Percentiles rank a stretch among this genome's conserved stretches.
Conservation (phyloP, 2,113 vertebrate species). For the Oenanthe melanoleuca region DNA sequence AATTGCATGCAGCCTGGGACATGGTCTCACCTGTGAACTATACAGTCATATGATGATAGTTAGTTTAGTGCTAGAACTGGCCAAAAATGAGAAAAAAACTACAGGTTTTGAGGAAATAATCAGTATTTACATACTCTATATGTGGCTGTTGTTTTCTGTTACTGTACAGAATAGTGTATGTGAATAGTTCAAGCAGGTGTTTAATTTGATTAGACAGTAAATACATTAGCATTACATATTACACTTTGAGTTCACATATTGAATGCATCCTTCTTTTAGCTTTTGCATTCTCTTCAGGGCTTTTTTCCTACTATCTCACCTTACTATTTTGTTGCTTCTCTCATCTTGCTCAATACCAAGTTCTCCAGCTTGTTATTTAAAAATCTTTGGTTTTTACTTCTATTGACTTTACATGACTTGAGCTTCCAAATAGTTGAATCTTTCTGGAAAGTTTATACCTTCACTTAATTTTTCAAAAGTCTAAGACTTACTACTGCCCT, state of each 20-base stretch:
- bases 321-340: not conserved
- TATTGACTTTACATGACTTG: not conserved
- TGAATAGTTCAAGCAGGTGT: not conserved
- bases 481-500: not conserved
- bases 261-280: not conserved
- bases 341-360: not conserved
- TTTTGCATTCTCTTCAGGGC: not conserved
- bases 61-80: not conserved
- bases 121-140: not conserved
- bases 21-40: not conserved
- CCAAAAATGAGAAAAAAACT: not conserved
- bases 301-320: not conserved
- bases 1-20: not conserved
- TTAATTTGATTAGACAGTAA: not conserved
- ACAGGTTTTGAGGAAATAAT: not conserved
- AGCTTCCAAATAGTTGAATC: not conserved
- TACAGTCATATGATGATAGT: not conserved
- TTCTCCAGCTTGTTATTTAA: not conserved
- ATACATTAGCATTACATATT: not conserved
- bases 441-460: not conserved
- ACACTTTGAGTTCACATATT: not conserved
- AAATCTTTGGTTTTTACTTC: not conserved
- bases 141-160: not conserved
- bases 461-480: not conserved
- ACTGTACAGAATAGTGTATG: not conserved